These are phyloP conservation scores for Gonioctena quinquepunctata DNA, from an alignment of 1,140 invertebrate species.

Conservation along the genomic window DNA sequence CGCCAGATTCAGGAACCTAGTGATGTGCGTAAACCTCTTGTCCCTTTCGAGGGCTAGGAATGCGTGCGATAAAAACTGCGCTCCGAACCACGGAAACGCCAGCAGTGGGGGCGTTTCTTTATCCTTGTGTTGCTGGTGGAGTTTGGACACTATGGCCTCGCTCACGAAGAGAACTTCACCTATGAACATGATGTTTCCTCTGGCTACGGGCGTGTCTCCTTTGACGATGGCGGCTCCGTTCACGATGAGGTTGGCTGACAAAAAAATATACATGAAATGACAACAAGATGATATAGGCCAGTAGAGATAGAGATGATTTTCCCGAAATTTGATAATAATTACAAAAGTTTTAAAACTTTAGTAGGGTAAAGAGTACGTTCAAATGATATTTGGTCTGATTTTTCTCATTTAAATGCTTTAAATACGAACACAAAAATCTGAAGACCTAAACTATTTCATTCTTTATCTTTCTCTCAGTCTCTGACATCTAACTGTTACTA, in stretches of 20 bases:
- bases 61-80: constrained; percentile 66
- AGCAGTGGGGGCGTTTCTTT: constrained; percentile 67
- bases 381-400: too few species aligned
- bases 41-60: constrained; percentile 64
- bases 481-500: too few species aligned
- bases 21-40: constrained; percentile 62
- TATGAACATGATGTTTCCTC: constrained; percentile 66
- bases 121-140: constrained; percentile 64
- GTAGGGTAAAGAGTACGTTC: too few species aligned
- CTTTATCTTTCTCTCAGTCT: too few species aligned
- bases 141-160: constrained; percentile 62
- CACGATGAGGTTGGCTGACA: constrained; percentile 57
- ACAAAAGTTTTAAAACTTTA: too few species aligned
- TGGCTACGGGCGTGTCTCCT: constrained; percentile 62
- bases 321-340: too few species aligned
- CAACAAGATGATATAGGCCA: too few species aligned
- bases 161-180: constrained; percentile 65
- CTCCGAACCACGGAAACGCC: constrained; percentile 66
- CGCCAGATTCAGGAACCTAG: constrained; percentile 63
- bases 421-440: too few species aligned
- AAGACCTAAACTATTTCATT: too few species aligned
- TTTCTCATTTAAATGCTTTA: too few species aligned
- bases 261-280: too few species aligned
- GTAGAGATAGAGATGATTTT: too few species aligned
- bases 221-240: constrained; percentile 64